Conservation (phyloP, 2,888 invertebrate genomes). For the Desoria tigrina region DNA sequence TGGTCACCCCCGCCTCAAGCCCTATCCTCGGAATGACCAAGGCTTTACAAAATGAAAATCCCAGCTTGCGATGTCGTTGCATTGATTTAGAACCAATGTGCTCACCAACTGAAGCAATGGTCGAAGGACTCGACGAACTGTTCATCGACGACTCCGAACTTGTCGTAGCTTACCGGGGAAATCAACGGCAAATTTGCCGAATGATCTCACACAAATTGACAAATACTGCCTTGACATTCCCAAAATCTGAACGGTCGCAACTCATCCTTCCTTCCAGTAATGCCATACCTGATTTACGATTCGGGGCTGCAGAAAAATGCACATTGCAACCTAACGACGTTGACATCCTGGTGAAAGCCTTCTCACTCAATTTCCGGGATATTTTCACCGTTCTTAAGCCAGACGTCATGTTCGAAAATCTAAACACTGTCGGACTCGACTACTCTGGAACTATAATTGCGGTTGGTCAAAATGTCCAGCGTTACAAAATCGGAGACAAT, state of each 20-base stretch:
- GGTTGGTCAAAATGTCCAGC: conserved; percentile 8
- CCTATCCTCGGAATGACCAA: conserved; percentile 26
- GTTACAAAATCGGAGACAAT: conserved; percentile 19
- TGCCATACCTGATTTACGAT: conserved; percentile 17
- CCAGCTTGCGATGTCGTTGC: conserved; percentile 2
- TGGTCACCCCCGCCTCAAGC: conserved; percentile 14
- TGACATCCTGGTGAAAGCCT: conserved; percentile 19
- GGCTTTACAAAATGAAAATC: conserved; percentile 9
- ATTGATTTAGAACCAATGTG: conserved; percentile 11
- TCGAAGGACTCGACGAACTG: neutral
- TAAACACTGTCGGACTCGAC: conserved; percentile 25
- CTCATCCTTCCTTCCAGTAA: conserved; percentile 21
- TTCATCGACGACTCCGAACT: neutral
- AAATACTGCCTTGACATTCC: neutral
- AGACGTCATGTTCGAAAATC: conserved; percentile 13
- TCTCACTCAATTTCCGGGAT: conserved; percentile 23
- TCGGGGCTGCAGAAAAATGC: conserved; percentile 4
- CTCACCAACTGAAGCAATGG: neutral
- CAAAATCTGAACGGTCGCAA: conserved; percentile 10
- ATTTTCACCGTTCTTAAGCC: conserved; percentile 23
- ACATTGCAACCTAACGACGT: conserved; percentile 2
- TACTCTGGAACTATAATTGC: conserved; percentile 22
- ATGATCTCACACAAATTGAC: neutral
- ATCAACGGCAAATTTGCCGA: neutral
- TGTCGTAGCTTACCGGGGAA: neutral